These are phyloP conservation scores for Stegodyphus dumicola DNA, from an alignment of 1,140 invertebrate genomes.

Conservation along the genomic window DNA sequence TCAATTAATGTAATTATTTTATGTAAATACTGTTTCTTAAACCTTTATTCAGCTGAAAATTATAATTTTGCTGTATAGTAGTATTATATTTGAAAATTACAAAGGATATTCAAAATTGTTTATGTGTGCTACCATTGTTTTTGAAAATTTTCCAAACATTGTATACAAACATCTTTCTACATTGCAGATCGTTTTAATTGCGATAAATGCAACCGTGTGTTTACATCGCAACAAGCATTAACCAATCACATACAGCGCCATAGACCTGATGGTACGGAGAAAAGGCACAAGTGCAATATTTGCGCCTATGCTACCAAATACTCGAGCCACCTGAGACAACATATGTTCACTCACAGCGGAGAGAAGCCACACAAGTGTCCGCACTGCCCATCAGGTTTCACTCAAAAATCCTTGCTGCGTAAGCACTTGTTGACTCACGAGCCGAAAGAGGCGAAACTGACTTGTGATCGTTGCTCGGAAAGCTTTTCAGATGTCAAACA, in stretches of 20 bases:
- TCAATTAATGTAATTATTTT: no score
- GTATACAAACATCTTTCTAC: neutral
- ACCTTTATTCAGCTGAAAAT: no score
- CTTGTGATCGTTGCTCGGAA: constrained; percentile 6
- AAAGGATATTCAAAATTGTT: no score
- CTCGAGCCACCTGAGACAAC: constrained; percentile 37
- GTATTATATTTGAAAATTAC: no score
- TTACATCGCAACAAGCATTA: constrained; percentile 7
- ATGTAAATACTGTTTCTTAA: no score
- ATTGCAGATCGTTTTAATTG: constrained; percentile 24
- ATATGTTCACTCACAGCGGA: constrained; percentile 42
- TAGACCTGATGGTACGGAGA: neutral
- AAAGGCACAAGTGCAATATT: constrained; percentile 23
- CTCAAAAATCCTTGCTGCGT: constrained; percentile 24
- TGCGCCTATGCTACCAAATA: constrained; percentile 45
- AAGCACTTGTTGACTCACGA: constrained; percentile 41
- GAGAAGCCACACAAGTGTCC: constrained; percentile 38
- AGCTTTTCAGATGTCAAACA: neutral
- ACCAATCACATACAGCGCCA: constrained; percentile 7
- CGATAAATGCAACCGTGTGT: constrained; percentile 11
- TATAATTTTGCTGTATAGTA: no score
- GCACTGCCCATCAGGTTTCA: constrained; percentile 29
- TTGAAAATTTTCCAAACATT: no score
- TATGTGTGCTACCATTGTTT: no score
- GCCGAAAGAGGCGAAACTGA: neutral